These are phyloP conservation scores for Parazoanthus swiftii DNA, from an alignment of 92 coral and sea anemone genomes.

Conservation along the genomic window DNA sequence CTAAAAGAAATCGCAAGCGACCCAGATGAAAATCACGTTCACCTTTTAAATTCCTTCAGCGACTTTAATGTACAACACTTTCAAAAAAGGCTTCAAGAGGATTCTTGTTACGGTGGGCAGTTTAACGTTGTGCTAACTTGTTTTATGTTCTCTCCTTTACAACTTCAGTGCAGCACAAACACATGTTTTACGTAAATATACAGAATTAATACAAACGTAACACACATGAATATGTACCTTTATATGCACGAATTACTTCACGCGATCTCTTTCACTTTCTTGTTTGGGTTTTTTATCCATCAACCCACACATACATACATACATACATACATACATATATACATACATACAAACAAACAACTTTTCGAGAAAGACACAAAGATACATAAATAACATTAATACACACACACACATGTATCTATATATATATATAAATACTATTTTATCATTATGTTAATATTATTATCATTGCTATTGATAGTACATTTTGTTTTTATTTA, in stretches of 20 bases:
- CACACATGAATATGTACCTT: not conserved
- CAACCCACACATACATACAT: not conserved
- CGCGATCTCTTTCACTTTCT: not conserved
- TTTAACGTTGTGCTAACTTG: not conserved
- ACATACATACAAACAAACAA: not conserved
- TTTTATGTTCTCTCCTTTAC: not conserved
- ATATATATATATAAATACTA: no score
- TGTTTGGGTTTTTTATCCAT: not conserved
- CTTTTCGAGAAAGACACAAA: not conserved
- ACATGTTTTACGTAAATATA: no score
- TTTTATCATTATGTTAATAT: not conserved
- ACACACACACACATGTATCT: not conserved
- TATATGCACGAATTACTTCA: not conserved
- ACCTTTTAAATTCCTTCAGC: conserved; percentile 21
- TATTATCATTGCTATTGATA: not conserved
- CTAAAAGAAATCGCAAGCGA: conserved; percentile 66
- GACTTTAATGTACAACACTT: conserved; percentile 15
- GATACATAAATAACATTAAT: not conserved
- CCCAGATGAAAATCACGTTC: conserved; percentile 56
- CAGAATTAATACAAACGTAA: no score
- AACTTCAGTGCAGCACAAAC: not conserved
- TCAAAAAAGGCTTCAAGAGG: conserved; percentile 46
- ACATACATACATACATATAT: not conserved
- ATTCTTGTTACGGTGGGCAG: conserved; percentile 68
- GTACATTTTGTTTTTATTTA: no score